Conservation (phyloP, 2,113 vertebrate species). For the Ceuthmochares aereus region DNA sequence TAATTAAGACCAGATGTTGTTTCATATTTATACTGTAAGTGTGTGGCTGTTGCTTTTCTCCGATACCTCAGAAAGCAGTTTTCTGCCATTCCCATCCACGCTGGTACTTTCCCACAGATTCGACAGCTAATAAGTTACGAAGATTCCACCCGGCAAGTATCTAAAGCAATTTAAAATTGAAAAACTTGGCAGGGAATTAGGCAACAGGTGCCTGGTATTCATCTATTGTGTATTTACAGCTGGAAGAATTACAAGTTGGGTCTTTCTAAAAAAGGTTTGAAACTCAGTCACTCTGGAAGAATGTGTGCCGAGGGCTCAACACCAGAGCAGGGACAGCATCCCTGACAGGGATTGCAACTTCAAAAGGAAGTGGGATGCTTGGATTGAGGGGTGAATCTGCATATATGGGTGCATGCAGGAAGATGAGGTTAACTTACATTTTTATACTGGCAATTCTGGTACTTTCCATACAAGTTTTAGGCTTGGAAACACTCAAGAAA, state of each 20-base stretch:
- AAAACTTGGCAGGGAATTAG: slow-evolving; percentile 5
- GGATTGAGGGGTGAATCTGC: neutral
- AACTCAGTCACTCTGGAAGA: neutral
- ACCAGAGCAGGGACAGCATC: neutral
- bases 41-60: neutral
- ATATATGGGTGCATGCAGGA: neutral
- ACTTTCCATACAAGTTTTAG: neutral
- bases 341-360: neutral
- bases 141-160: neutral
- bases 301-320: neutral
- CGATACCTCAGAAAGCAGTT: slow-evolving; percentile 1
- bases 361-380: neutral
- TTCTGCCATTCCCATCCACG: slow-evolving; percentile 30
- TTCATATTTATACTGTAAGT: neutral
- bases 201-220: slow-evolving; percentile 61
- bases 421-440: neutral
- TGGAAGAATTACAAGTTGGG: neutral
- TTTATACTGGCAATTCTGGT: slow-evolving; percentile 7
- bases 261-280: slow-evolving; percentile 55
- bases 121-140: neutral
- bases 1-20: slow-evolving; percentile 32
- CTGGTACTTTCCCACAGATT: slow-evolving; percentile 2
- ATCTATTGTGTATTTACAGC: neutral
- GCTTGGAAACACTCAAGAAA: slow-evolving; percentile 16
- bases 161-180: slow-evolving; percentile 23